Evolutionary conservation across 2,797 vertebrate species (phyloP).

Genomic region (Hozukius guyotensis): DNA sequence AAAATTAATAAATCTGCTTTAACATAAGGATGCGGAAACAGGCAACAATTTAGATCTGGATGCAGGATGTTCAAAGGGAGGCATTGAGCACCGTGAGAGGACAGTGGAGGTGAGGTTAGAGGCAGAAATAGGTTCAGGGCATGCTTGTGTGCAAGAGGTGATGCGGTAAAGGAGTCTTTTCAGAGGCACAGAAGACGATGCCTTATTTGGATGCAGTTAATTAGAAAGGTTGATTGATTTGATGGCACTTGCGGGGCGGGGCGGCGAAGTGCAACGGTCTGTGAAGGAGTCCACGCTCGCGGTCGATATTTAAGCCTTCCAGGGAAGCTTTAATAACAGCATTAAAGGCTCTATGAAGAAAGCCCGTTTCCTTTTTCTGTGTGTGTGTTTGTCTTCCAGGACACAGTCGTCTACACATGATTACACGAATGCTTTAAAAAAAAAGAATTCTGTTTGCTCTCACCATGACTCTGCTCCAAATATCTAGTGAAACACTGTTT

Average conservation of each 20-base stretch:
- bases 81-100: background rate
- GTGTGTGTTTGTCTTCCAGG: slow-evolving; percentile 32
- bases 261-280: slow-evolving; percentile 72
- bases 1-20: background rate
- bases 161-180: slow-evolving; percentile 61
- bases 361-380: slow-evolving; percentile 16
- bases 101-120: slow-evolving; percentile 22
- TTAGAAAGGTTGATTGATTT: slow-evolving; percentile 84
- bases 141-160: slow-evolving; percentile 46
- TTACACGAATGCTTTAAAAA: slow-evolving; percentile 35
- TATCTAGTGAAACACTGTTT: slow-evolving; percentile 5
- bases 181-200: slow-evolving; percentile 42
- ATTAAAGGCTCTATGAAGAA: slow-evolving; percentile 67
- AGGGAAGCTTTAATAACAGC: slow-evolving; percentile 76
- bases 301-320: slow-evolving; percentile 78
- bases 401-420: slow-evolving; percentile 31
- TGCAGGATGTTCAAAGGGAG: slow-evolving; percentile 23
- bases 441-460: slow-evolving; percentile 31
- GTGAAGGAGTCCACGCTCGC: slow-evolving; percentile 76
- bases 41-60: background rate
- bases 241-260: slow-evolving; percentile 71
- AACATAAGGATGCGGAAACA: background rate
- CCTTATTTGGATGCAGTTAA: slow-evolving; percentile 83
- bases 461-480: slow-evolving; percentile 5
- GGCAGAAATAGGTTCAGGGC: slow-evolving; percentile 55